Evolutionary conservation across 1,140 invertebrate species (phyloP).

Genomic region (Philotrypesis tridentata): DNA sequence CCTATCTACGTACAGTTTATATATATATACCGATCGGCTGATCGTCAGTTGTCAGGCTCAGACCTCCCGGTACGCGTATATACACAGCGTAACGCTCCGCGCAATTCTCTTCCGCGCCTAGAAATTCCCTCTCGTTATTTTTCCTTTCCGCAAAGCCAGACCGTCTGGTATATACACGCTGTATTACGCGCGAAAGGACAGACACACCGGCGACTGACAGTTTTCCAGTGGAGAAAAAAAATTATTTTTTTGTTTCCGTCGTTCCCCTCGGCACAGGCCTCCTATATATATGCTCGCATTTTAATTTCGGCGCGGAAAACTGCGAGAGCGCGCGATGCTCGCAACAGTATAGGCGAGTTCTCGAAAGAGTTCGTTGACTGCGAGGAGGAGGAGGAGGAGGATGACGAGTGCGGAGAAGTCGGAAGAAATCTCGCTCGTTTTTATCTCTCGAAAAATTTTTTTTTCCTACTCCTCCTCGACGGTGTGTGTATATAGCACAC

Average conservation of each 20-base stretch:
- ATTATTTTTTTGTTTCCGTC: background rate
- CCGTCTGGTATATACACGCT: too few relatives aligned
- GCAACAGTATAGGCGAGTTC: too few relatives aligned
- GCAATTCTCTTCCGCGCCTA: too few relatives aligned
- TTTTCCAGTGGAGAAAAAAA: constrained; percentile 7
- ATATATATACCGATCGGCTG: background rate
- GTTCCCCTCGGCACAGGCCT: too few relatives aligned
- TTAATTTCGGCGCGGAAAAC: too few relatives aligned
- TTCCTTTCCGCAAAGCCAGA: too few relatives aligned
- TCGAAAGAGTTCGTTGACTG: constrained; percentile 4
- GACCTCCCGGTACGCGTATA: background rate
- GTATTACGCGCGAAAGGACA: background rate
- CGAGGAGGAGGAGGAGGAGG: too few relatives aligned
- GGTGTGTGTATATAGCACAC: too few relatives aligned
- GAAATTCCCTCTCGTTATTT: too few relatives aligned
- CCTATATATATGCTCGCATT: too few relatives aligned
- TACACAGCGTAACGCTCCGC: background rate
- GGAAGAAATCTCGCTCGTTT: background rate
- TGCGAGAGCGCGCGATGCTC: too few relatives aligned
- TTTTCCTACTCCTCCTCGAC: background rate
- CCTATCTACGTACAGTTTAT: background rate
- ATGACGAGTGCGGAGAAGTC: background rate
- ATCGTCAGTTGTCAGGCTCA: background rate
- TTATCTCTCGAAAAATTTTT: background rate
- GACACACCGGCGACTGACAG: constrained; percentile 1